These are phyloP conservation scores for Argopecten irradians DNA, from an alignment of 1,140 invertebrate genomes.

Conservation along the genomic window DNA sequence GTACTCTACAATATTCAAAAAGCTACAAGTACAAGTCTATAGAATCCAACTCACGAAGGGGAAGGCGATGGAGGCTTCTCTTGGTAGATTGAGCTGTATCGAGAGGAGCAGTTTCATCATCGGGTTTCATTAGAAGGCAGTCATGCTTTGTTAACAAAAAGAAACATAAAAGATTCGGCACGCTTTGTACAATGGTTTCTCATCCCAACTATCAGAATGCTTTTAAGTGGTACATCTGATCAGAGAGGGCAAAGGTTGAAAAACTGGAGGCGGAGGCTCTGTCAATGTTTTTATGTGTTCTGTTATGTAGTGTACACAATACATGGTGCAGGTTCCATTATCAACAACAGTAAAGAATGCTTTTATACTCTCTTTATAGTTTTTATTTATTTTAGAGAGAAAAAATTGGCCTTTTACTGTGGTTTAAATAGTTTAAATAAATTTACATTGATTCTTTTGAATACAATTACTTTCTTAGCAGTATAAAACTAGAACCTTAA, in stretches of 20 bases:
- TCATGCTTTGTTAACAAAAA: not conserved
- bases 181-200: not conserved
- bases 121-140: not conserved
- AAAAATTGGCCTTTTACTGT: not conserved
- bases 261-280: not conserved
- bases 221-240: not conserved
- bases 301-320: not conserved
- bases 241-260: not conserved
- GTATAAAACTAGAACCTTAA: not conserved
- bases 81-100: not conserved
- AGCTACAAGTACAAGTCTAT: not conserved
- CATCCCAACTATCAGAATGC: not conserved
- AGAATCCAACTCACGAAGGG: not conserved
- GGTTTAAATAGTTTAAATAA: not conserved
- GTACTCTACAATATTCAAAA: not conserved
- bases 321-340: not conserved
- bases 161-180: not conserved
- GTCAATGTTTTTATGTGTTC: not conserved
- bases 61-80: not conserved
- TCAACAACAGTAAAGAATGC: not conserved
- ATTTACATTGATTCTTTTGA: not conserved
- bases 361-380: not conserved
- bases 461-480: not conserved
- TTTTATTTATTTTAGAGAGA: not conserved
- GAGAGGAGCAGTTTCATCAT: not conserved